Evolutionary conservation across 2,888 invertebrate genomes (phyloP).

Genomic region (Lepidonotus clava): DNA sequence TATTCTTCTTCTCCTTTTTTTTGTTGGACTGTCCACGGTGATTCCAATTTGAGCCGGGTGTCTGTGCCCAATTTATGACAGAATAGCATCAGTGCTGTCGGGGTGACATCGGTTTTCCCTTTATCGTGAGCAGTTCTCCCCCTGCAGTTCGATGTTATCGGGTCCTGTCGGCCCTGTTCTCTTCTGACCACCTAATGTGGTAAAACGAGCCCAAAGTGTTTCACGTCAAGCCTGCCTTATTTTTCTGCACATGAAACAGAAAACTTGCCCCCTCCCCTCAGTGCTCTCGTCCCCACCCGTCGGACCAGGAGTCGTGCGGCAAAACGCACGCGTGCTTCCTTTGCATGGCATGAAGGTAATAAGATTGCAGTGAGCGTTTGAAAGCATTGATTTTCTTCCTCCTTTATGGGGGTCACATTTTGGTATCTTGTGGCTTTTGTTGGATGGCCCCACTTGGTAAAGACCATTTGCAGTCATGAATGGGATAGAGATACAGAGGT

Average conservation of each 20-base stretch:
- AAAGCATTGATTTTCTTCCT: not conserved
- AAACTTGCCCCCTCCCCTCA: not conserved
- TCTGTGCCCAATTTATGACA: too few species aligned
- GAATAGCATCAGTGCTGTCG: too few species aligned
- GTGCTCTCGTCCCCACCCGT: not conserved
- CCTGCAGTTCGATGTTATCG: not conserved
- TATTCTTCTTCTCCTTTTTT: not conserved
- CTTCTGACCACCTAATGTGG: not conserved
- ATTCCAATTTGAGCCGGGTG: not conserved
- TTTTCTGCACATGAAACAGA: not conserved
- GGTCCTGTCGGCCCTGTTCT: not conserved
- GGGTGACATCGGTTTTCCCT: not conserved
- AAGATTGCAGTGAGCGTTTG: not conserved
- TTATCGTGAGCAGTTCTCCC: not conserved
- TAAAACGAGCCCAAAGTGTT: constrained; percentile 15
- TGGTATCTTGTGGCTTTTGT: too few species aligned
- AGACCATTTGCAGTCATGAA: too few species aligned
- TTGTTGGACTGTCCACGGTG: not conserved
- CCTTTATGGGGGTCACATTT: not conserved
- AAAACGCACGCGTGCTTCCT: not conserved
- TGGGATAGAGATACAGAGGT: too few species aligned
- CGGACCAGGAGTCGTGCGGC: not conserved
- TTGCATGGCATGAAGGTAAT: not conserved
- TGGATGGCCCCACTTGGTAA: too few species aligned
- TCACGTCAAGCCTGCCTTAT: constrained; percentile 4